A percentile compares a stretch with the other conserved stretches of the same genome.
phyloP scores from a whole-genome alignment of 2,888 invertebrate genomes.

The Oasisia sp. region DNA sequence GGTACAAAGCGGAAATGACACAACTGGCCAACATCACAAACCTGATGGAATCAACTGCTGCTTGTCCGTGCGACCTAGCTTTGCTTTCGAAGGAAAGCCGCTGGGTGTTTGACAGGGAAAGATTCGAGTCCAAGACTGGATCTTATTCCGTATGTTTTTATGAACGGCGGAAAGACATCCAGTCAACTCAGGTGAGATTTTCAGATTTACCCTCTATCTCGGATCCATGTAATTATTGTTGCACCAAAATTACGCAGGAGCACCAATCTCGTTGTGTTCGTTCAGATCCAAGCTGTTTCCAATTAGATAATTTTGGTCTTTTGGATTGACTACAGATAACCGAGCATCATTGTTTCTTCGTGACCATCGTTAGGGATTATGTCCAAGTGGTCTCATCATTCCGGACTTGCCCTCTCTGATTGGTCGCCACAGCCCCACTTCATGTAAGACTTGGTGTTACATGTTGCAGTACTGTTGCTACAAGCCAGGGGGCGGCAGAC shows the following conservation, averaged over 20 bases:
- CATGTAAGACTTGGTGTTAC: not conserved
- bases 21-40: not conserved
- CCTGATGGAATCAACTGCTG: not conserved
- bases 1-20: not conserved
- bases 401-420: not conserved
- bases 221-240: too few relatives aligned
- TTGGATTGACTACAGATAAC: too few relatives aligned
- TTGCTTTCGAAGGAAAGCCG: not conserved
- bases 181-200: not conserved
- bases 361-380: too few relatives aligned
- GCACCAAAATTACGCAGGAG: too few relatives aligned
- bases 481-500: not conserved
- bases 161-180: not conserved
- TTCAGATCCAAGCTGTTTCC: too few relatives aligned
- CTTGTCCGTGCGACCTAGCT: not conserved
- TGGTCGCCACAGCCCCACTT: not conserved
- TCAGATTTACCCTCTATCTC: too few relatives aligned
- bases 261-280: too few relatives aligned
- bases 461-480: not conserved
- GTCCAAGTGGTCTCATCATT: too few relatives aligned
- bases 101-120: not conserved
- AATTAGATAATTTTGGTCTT: too few relatives aligned
- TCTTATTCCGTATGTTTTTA: not conserved
- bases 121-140: not conserved
- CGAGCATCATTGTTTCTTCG: too few relatives aligned